Percentiles rank a stretch among this genome's conserved stretches.
phyloP scores from a whole-genome alignment of 2,113 vertebrate species.

The Rattus rattus region DNA sequence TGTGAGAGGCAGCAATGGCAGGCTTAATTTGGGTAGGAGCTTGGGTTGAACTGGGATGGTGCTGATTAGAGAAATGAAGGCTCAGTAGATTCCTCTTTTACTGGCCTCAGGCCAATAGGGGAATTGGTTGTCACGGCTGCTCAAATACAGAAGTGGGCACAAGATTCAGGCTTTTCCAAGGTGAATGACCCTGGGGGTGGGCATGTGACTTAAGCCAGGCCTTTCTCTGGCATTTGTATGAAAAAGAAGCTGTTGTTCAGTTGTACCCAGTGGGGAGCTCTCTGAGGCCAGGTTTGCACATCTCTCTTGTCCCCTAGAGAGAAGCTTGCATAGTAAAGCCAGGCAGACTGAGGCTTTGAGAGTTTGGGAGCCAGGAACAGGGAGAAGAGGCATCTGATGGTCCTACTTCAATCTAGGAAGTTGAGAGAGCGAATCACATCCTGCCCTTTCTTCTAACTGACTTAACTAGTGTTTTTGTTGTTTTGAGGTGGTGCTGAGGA shows the following conservation, averaged over 20 bases:
- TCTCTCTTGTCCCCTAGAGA: background rate
- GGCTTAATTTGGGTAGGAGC: background rate
- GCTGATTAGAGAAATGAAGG: background rate
- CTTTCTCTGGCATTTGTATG: conserved; percentile 26
- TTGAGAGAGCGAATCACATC: conserved; percentile 7
- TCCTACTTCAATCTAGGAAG: background rate
- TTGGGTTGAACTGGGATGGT: background rate
- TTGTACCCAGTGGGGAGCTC: background rate
- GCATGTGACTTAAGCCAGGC: background rate
- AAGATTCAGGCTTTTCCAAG: background rate
- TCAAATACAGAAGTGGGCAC: background rate
- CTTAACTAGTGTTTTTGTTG: background rate
- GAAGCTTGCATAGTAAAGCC: background rate
- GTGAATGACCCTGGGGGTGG: background rate
- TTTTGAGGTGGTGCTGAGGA: background rate
- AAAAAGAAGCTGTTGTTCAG: background rate
- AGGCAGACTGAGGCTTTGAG: background rate
- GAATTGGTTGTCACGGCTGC: background rate
- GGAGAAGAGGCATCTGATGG: background rate
- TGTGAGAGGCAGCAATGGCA: background rate
- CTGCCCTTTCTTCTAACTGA: conserved; percentile 15
- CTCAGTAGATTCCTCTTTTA: background rate
- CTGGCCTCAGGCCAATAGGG: background rate
- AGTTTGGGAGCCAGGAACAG: background rate
- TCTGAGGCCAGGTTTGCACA: background rate